These are phyloP conservation scores for Microtus ochrogaster DNA, from an alignment of 2,113 vertebrate species.

Conservation along the genomic window DNA sequence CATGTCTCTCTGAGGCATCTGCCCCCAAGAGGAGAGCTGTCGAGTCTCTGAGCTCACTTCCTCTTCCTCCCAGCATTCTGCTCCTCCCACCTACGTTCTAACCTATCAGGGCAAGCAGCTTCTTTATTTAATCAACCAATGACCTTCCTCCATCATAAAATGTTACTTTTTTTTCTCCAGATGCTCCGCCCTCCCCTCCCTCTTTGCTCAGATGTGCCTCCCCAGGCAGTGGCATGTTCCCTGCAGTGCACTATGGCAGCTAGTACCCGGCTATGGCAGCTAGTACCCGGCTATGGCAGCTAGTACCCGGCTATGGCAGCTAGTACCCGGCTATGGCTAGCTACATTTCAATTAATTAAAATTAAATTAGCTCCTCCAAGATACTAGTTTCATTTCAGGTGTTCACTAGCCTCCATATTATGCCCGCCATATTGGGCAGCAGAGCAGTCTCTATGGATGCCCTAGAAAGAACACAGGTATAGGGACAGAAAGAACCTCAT, in stretches of 20 bases:
- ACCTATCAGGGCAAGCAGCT: too few species aligned
- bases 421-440: not conserved
- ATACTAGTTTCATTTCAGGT: not conserved
- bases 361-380: not conserved
- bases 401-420: not conserved
- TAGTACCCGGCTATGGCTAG: not conserved
- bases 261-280: too few species aligned
- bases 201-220: not conserved
- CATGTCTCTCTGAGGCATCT: too few species aligned
- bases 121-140: too few species aligned
- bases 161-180: constrained; percentile 1
- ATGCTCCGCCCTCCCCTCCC: not conserved
- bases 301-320: too few species aligned
- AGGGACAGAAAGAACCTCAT: not conserved
- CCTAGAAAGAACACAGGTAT: not conserved
- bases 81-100: too few species aligned
- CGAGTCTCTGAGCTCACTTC: too few species aligned
- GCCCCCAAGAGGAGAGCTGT: too few species aligned
- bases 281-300: not conserved
- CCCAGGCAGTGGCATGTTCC: not conserved
- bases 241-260: not conserved
- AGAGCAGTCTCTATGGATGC: not conserved
- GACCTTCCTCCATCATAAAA: too few species aligned
- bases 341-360: not conserved
- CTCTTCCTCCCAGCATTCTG: too few species aligned